Percentiles rank a stretch among this genome's conserved stretches.
Evolutionary conservation across 1,140 invertebrate species (phyloP).

Genomic region (Drosophila asahinai): DNA sequence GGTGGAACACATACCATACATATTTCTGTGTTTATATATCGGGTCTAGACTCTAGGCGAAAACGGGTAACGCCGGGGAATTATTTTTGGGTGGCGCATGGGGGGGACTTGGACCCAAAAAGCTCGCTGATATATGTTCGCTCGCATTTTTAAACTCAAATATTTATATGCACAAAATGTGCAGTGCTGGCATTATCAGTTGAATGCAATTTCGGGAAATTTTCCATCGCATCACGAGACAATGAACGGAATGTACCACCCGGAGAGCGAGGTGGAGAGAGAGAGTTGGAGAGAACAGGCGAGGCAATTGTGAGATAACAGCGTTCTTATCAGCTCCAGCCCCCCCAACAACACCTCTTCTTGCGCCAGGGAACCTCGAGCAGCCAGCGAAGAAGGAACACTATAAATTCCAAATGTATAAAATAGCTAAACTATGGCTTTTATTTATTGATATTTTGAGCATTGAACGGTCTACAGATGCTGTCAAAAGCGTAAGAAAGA

Average conservation of each 20-base stretch:
- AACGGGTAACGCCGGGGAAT: slow-evolving; percentile 36
- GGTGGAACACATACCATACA: slow-evolving; percentile 1
- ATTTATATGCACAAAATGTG: slow-evolving; percentile 43
- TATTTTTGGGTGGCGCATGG: neutral
- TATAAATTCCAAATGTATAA: slow-evolving; percentile 54
- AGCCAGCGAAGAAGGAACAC: slow-evolving; percentile 28
- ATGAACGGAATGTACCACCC: slow-evolving; percentile 33
- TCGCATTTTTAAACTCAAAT: slow-evolving; percentile 14
- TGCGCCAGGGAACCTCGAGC: neutral
- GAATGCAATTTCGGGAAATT: slow-evolving; percentile 73
- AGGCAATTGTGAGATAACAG: slow-evolving; percentile 42
- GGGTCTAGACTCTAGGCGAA: slow-evolving; percentile 23
- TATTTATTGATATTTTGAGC: slow-evolving; percentile 53
- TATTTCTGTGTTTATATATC: slow-evolving; percentile 13
- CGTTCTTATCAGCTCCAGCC: slow-evolving; percentile 44
- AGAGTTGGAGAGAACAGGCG: neutral
- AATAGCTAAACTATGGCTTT: slow-evolving; percentile 51
- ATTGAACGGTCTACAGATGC: slow-evolving; percentile 10
- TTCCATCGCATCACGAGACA: slow-evolving; percentile 69
- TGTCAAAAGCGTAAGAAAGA: neutral
- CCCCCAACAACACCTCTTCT: slow-evolving; percentile 4
- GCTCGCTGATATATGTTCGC: slow-evolving; percentile 1
- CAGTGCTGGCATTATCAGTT: slow-evolving; percentile 63
- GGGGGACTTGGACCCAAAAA: slow-evolving; percentile 21
- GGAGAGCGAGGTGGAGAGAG: neutral